Evolutionary conservation across 35 echinoderm and acorn worm species (phyloP).

Genomic region (Nesometra sesokonis): DNA sequence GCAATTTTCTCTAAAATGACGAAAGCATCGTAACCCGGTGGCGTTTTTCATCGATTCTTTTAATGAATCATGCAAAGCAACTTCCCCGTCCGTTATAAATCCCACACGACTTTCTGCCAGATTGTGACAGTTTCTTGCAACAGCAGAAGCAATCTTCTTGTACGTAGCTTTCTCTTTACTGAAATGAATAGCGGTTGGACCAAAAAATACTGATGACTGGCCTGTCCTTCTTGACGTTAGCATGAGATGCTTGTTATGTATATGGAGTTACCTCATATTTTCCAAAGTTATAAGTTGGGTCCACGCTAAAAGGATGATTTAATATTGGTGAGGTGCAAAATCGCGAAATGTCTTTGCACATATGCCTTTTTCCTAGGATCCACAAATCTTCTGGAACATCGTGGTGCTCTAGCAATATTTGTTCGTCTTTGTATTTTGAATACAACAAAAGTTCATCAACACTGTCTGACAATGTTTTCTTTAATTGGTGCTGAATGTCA

Average conservation of each 20-base stretch:
- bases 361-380: constrained; percentile 20
- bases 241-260: constrained; percentile 18
- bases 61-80: constrained; percentile 13
- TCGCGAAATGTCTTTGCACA: constrained; percentile 4
- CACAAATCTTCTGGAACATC: constrained; percentile 31
- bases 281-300: constrained; percentile 45
- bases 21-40: constrained; percentile 29
- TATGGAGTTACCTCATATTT: constrained; percentile 31
- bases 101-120: constrained; percentile 9
- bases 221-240: constrained; percentile 10
- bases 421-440: background rate
- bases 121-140: background rate
- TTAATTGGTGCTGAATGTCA: background rate
- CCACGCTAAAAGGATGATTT: constrained; percentile 27
- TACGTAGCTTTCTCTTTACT: constrained; percentile 11
- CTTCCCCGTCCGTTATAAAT: constrained; percentile 42
- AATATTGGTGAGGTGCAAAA: constrained; percentile 2
- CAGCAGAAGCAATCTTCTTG: constrained; percentile 11
- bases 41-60: background rate
- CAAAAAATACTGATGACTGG: constrained; percentile 1
- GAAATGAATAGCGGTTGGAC: constrained; percentile 33
- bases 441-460: constrained; percentile 25
- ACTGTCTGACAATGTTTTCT: background rate
- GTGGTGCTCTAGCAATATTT: constrained; percentile 12
- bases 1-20: constrained; percentile 26